Evolutionary conservation across 2,797 vertebrate genomes (phyloP), one percentile per base, ranked within the genome.

Genomic region (Eidolon dupreanum): DNA sequence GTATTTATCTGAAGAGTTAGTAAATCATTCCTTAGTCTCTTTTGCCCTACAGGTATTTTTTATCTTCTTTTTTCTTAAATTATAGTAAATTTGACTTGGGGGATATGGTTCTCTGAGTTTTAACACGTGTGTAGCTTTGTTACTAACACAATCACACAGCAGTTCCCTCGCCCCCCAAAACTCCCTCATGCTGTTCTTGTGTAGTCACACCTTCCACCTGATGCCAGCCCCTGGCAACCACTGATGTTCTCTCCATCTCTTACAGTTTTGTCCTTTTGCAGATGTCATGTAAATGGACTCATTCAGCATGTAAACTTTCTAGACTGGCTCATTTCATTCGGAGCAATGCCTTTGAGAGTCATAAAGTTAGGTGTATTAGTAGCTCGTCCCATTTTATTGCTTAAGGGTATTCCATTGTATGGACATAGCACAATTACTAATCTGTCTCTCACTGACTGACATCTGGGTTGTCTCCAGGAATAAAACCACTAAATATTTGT

Each of bases 101-200:
- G 7, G 26, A 49, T 13, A 9, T 26, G 1, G 4, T 22, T 61
- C 1, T 26, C 6, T 31, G 28, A 3, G 0, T 46, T 24, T 61
- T 51, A n/a, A 71, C 26, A 12, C 6, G 3, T 6, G 19, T 38
- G 16, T 22, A n/a, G 78, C 16, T 63, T 49, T 63, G 26, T 73
- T n/a, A 1, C 24, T 11, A 9, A 38, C 63, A 8, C 16, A 8
- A 1, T 24, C 24, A 28, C 57, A 16, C 6, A 4, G n/a, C 17
- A 20, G 46, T 53, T 51, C 33, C 24, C 33, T 38, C 1, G 0
- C 20, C 9, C 19, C 24, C 26, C 16, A 41, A 66, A n/a, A 12
- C 12, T 46, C 19, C n/a, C 66, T 91, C 26, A 16, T 3, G 9
- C 33, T 6, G 1, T 26, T 59, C 19, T 9, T 38, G n/a, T 70